These are phyloP conservation scores for Myripristis jacobus DNA, from an alignment of 2,797 vertebrate species.

Conservation along the genomic window DNA sequence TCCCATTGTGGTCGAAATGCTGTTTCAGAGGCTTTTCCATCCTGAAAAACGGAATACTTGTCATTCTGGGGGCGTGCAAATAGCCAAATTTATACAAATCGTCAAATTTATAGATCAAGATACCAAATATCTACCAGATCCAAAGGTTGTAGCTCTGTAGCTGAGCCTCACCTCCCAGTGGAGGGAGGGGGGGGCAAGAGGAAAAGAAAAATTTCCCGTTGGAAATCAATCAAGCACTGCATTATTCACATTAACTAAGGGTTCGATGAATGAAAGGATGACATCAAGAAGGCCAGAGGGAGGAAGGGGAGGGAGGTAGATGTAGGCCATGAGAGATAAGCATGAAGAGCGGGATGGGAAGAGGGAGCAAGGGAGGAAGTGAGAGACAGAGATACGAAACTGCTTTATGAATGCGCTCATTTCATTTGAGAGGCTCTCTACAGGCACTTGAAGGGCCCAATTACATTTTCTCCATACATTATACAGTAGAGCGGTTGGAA, in stretches of 20 bases:
- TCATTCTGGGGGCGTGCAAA: too few species aligned
- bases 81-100: too few species aligned
- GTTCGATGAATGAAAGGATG: neutral
- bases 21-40: too few species aligned
- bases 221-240: neutral
- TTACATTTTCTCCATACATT: slow-evolving; percentile 40
- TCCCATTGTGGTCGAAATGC: too few species aligned
- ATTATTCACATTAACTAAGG: neutral
- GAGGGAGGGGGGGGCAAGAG: too few species aligned
- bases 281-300: neutral
- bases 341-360: neutral
- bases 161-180: too few species aligned
- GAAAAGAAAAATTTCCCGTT: neutral
- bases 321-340: neutral
- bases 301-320: neutral
- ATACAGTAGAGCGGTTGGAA: slow-evolving; percentile 36
- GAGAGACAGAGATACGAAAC: neutral
- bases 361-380: neutral
- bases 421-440: slow-evolving; percentile 3
- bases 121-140: too few species aligned
- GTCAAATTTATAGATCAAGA: too few species aligned
- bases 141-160: too few species aligned
- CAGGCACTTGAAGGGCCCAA: neutral
- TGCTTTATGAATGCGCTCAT: slow-evolving; percentile 3
- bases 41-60: too few species aligned